A percentile compares a stretch with the other conserved stretches of the same genome.
Evolutionary conservation across 2,888 invertebrate genomes (phyloP).

Genomic region (Actias luna): DNA sequence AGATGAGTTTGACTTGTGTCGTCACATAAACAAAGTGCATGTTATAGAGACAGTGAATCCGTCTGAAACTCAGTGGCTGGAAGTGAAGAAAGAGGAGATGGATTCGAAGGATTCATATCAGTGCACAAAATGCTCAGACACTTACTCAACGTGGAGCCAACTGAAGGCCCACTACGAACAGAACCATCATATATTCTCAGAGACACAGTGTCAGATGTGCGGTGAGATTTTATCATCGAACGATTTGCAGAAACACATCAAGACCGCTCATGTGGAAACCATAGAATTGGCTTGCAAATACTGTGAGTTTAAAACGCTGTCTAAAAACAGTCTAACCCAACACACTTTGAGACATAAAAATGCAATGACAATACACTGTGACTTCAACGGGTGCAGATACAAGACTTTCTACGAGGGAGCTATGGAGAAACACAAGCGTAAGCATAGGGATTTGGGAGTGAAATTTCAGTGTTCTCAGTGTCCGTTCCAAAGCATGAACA

Average conservation of each 20-base stretch:
- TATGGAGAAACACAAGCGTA: constrained; percentile 66
- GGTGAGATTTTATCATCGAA: constrained; percentile 55
- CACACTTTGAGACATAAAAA: constrained; percentile 69
- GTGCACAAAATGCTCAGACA: constrained; percentile 65
- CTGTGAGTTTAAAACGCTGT: constrained; percentile 63
- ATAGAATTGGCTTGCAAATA: constrained; percentile 54
- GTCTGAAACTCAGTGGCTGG: constrained; percentile 24
- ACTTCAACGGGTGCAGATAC: constrained; percentile 57
- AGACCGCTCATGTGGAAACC: constrained; percentile 45
- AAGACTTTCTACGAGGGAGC: constrained; percentile 67
- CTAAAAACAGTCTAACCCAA: constrained; percentile 63
- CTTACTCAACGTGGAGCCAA: constrained; percentile 54
- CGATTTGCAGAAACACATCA: constrained; percentile 64
- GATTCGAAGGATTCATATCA: constrained; percentile 54
- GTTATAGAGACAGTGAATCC: constrained; percentile 24
- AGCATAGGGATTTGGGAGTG: constrained; percentile 60
- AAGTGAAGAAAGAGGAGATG: constrained; percentile 55
- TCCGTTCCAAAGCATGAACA: constrained; percentile 73
- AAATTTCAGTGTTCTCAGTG: constrained; percentile 68
- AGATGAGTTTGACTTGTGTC: constrained; percentile 66
- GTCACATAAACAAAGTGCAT: constrained; percentile 58
- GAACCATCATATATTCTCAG: constrained; percentile 49
- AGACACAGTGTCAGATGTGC: constrained; percentile 69
- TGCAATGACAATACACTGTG: constrained; percentile 60
- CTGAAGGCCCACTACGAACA: constrained; percentile 60